Evolutionary conservation across 1,140 invertebrate genomes (phyloP).

Genomic region (Bradysia coprophila): DNA sequence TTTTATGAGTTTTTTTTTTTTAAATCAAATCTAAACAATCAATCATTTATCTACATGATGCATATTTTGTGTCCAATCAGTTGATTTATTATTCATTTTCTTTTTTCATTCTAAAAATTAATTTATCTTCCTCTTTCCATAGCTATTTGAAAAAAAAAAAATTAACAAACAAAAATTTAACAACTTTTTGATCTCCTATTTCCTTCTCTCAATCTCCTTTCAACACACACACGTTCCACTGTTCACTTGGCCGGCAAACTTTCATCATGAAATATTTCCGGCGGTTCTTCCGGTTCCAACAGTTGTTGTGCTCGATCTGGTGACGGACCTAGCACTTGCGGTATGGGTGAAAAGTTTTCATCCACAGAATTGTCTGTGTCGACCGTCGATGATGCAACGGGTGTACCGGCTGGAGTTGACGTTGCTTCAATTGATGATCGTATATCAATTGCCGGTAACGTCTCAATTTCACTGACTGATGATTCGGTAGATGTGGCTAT

Average conservation of each 20-base stretch:
- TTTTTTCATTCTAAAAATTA: no score
- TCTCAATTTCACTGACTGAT: background rate
- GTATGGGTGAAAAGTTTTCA: slow-evolving; percentile 13
- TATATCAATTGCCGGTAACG: slow-evolving; percentile 9
- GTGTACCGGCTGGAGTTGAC: slow-evolving; percentile 3
- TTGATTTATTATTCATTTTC: no score
- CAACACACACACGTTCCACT: no score
- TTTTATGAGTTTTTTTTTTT: no score
- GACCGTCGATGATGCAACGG: background rate
- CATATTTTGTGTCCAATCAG: no score
- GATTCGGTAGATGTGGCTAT: slow-evolving; percentile 2
- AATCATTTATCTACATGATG: no score
- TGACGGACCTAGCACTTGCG: slow-evolving; percentile 7
- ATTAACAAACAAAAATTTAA: no score
- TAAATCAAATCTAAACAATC: no score
- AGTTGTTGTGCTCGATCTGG: slow-evolving; percentile 15
- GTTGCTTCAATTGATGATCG: slow-evolving; percentile 2
- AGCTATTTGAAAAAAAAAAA: no score
- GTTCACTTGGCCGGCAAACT: background rate
- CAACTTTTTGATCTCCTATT: no score
- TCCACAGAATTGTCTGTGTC: slow-evolving; percentile 13
- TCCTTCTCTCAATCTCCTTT: no score
- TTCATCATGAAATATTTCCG: slow-evolving; percentile 9
- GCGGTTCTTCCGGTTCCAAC: slow-evolving; percentile 19
- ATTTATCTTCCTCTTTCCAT: no score